These are phyloP conservation scores for Cynopterus brachyotis DNA, from an alignment of 2,113 vertebrate species.

Conservation along the genomic window DNA sequence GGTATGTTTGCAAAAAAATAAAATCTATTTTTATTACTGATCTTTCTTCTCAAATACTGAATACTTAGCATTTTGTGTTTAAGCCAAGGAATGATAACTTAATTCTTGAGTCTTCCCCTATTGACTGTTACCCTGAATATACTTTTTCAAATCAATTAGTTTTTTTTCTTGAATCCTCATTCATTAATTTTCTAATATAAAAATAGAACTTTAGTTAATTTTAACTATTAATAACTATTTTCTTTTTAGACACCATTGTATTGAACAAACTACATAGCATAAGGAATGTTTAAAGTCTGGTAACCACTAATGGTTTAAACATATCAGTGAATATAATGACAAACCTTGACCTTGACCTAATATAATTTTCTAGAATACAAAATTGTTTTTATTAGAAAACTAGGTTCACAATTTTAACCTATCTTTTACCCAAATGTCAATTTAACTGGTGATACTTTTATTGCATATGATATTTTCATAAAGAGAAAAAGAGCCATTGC, in stretches of 20 bases:
- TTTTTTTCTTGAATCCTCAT: neutral
- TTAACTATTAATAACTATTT: neutral
- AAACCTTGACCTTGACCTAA: neutral
- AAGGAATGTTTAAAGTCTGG: neutral
- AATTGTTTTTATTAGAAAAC: neutral
- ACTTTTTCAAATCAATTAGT: neutral
- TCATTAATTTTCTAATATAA: neutral
- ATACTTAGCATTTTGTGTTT: neutral
- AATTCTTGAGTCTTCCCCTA: neutral
- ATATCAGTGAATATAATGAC: neutral
- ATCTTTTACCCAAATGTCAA: neutral
- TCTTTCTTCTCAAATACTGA: neutral
- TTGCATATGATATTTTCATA: neutral
- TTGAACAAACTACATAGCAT: neutral
- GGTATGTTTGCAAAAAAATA: neutral
- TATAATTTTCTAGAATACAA: neutral
- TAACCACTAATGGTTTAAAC: neutral
- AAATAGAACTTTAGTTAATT: neutral
- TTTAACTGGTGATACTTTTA: neutral
- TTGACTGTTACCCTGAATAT: neutral
- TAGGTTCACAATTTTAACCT: neutral
- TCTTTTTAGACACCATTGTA: neutral
- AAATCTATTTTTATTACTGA: neutral
- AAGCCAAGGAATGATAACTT: neutral
- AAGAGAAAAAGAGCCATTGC: neutral